Base-by-base conservation (phyloP, 2,888 invertebrate species). In the Oligia fasciuncula region DNA sequence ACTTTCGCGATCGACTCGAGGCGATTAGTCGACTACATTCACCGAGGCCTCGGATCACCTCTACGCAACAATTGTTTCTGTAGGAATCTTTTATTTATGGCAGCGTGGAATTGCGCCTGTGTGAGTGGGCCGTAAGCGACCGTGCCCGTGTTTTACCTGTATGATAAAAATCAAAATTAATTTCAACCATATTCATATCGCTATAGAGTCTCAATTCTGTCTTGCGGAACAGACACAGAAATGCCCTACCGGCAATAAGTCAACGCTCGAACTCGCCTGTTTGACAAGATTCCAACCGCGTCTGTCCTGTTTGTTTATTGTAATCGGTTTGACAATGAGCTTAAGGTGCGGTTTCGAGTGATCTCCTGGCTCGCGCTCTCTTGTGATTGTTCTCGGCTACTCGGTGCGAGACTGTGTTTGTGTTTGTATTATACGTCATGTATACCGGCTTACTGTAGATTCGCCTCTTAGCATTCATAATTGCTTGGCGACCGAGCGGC, bases 201-300 rank as follows among this genome's bases (percentile, higher is more conserved):
- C 0, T 17, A 70, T 92, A 94, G 88, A 91, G 92, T 92, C 79
- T 77, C 73, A 81, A 91, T 94, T 93, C 13, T 83, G 29, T 83
- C 88, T 90, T 13, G 69, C 63, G 71, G 17, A 72, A 75, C 83
- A 90, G 84, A 89, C 90, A 94, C 95, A 95, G 95, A 96, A 97
- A 96, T 95, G 96, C 95, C 95, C 95, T 96, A 96, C 96, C 96
- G 95, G 95, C 95, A 96, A 96, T 97, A 97, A 97, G 97, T 96
- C 96, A 96, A 96, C 96, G 96, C 96, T 96, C 96, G 96, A 96
- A 95, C 95, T 96, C 96, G 96, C 96, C 96, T 95, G 97, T 96
- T 96, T 96, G 96, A 97, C 97, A 96, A 96, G 97, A 97, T 97
- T 97, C 97, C 97, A 97, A 96, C 96, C 96, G 96, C 96, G 96